Conservation (phyloP, 2,113 vertebrate species). For the Cyanocitta stelleri region DNA sequence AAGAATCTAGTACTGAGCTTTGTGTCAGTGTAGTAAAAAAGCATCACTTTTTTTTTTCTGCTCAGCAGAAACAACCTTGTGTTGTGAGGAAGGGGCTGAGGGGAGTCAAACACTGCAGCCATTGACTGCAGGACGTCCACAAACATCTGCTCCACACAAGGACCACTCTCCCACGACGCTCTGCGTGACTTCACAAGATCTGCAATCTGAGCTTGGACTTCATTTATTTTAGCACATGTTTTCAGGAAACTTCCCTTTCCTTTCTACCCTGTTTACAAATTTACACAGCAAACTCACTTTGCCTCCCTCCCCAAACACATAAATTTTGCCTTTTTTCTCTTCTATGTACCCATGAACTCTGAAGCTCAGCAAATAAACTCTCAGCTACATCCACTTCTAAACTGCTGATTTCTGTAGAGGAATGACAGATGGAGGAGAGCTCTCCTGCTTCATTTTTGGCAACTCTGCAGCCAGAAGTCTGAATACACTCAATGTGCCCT, state of each 20-base stretch:
- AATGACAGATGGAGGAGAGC: conserved; percentile 11
- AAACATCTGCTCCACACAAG: not conserved
- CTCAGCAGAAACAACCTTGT: not conserved
- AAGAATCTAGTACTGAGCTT: not conserved
- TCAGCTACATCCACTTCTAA: not conserved
- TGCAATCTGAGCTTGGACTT: not conserved
- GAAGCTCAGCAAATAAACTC: conserved; percentile 2
- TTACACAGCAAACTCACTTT: not conserved
- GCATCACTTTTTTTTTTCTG: not conserved
- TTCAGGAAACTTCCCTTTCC: not conserved
- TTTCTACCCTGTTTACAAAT: not conserved
- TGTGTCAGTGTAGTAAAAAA: not conserved
- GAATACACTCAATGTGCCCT: not conserved
- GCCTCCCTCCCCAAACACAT: not conserved
- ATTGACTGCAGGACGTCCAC: not conserved
- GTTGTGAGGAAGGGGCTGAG: not conserved
- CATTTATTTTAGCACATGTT: not conserved
- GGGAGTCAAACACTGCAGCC: not conserved
- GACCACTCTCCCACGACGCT: not conserved
- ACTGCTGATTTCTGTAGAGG: not conserved
- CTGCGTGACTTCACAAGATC: not conserved
- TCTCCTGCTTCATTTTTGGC: conserved; percentile 18
- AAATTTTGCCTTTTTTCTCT: not conserved
- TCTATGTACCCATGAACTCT: not conserved
- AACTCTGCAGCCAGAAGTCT: not conserved